These are phyloP conservation scores for Psococerastis gibbosa DNA, from an alignment of 2,888 invertebrate genomes.

Conservation along the genomic window DNA sequence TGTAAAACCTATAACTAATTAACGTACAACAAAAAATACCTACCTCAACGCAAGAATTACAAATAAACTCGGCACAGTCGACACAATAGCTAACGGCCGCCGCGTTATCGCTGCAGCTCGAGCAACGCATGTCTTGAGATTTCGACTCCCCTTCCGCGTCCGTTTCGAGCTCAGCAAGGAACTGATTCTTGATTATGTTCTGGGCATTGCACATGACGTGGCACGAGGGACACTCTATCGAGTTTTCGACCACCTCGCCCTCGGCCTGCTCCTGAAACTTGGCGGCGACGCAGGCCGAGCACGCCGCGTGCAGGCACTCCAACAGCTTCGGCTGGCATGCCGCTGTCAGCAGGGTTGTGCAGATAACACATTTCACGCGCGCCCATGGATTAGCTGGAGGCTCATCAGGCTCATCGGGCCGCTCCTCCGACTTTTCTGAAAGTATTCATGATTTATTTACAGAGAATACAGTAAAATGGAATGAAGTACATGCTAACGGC, in stretches of 20 bases:
- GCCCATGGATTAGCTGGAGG: slow-evolving; percentile 15
- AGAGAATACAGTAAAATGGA: no score
- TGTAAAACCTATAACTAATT: no score
- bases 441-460: no score
- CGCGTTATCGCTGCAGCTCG: slow-evolving; percentile 70
- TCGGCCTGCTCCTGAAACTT: slow-evolving; percentile 34
- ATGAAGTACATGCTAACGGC: no score
- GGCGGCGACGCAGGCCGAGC: slow-evolving; percentile 50
- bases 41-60: slow-evolving; percentile 62
- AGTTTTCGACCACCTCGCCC: slow-evolving; percentile 23
- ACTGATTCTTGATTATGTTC: slow-evolving; percentile 68
- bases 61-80: slow-evolving; percentile 81
- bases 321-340: slow-evolving; percentile 56
- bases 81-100: slow-evolving; percentile 74
- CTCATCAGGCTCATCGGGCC: slow-evolving; percentile 2
- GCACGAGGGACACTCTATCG: slow-evolving; percentile 48
- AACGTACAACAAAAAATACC: slow-evolving; percentile 17
- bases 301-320: slow-evolving; percentile 76
- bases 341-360: slow-evolving; percentile 28
- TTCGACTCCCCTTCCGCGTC: slow-evolving; percentile 31
- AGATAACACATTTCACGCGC: slow-evolving; percentile 27
- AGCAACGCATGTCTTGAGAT: slow-evolving; percentile 43
- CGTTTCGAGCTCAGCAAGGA: slow-evolving; percentile 41
- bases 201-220: slow-evolving; percentile 48
- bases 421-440: no score